These are phyloP conservation scores for Lerista edwardsae DNA, from an alignment of 2,797 vertebrate species.

Conservation along the genomic window DNA sequence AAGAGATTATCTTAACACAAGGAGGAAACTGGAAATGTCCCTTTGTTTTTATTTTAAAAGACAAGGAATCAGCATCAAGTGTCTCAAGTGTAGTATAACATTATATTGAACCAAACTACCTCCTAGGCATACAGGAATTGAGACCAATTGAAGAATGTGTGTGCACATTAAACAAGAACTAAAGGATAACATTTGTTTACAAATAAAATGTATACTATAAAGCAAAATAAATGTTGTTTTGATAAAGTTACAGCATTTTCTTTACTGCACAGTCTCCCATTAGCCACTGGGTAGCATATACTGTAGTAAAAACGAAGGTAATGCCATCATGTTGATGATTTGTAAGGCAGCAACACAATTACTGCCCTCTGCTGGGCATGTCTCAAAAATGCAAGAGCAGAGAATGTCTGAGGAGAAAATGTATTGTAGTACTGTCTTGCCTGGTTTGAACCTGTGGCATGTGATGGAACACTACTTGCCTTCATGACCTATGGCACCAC, in stretches of 20 bases:
- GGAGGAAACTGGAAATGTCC: no score
- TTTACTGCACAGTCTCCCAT: background rate
- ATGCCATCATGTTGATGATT: background rate
- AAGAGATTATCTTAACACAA: no score
- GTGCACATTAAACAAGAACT: background rate
- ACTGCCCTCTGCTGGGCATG: slow-evolving; percentile 31
- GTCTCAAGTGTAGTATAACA: no score
- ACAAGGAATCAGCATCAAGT: no score
- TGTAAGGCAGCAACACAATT: background rate
- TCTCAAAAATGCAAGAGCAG: background rate
- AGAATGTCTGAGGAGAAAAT: background rate
- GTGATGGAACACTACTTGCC: background rate
- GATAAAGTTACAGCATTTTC: background rate
- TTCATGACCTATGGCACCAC: background rate
- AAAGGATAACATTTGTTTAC: background rate
- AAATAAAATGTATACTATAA: background rate
- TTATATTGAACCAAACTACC: no score
- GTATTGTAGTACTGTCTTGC: no score
- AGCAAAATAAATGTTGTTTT: no score
- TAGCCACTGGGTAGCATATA: slow-evolving; percentile 68
- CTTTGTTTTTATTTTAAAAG: no score
- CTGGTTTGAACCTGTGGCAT: background rate
- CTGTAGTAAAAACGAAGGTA: slow-evolving; percentile 12
- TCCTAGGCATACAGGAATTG: no score
- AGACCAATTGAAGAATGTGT: no score